Percentiles rank a stretch among this genome's conserved stretches.
These are phyloP conservation scores for Amitus sp. DNA, from an alignment of 2,888 invertebrate genomes.

Conservation along the genomic window DNA sequence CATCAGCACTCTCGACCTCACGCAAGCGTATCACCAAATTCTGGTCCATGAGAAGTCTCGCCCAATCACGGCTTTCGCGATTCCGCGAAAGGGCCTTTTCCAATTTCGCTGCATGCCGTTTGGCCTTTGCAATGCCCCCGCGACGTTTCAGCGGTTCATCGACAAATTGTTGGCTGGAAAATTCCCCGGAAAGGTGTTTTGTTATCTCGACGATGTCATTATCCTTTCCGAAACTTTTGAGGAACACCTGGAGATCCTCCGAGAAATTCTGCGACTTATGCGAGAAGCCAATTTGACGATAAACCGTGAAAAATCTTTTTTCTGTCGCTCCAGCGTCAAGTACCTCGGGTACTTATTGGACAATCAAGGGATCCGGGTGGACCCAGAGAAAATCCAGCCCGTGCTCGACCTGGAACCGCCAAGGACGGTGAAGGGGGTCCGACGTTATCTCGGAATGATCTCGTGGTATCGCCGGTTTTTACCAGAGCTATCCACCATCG, in stretches of 20 bases:
- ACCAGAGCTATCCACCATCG: constrained; percentile 35
- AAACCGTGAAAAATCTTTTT: constrained; percentile 34
- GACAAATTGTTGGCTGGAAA: constrained; percentile 41
- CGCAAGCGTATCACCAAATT: constrained; percentile 38
- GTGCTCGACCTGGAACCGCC: constrained; percentile 41
- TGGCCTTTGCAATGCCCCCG: constrained; percentile 32
- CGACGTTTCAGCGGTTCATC: constrained; percentile 38
- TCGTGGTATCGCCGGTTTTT: constrained; percentile 51
- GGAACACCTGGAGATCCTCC: constrained; percentile 23
- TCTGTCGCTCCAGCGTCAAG: constrained; percentile 17
- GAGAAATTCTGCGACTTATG: constrained; percentile 11
- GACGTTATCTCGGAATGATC: constrained; percentile 48
- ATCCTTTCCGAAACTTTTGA: constrained; percentile 28
- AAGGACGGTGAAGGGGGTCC: constrained; percentile 32
- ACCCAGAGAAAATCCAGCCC: constrained; percentile 29
- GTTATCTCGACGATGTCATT: constrained; percentile 32
- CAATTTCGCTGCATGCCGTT: constrained; percentile 35
- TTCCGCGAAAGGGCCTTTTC: constrained; percentile 39
- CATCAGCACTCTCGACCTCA: constrained; percentile 39
- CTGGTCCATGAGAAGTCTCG: constrained; percentile 18
- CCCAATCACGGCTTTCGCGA: constrained; percentile 41
- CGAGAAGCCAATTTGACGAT: constrained; percentile 20
- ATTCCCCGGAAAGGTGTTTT: constrained; percentile 27
- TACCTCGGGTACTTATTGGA: constrained; percentile 10
- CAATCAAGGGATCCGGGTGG: constrained; percentile 35